Evolutionary conservation across 2,888 invertebrate species (phyloP), one percentile per base, ranked within the genome.

Genomic region (Meliscaeva auricollis): DNA sequence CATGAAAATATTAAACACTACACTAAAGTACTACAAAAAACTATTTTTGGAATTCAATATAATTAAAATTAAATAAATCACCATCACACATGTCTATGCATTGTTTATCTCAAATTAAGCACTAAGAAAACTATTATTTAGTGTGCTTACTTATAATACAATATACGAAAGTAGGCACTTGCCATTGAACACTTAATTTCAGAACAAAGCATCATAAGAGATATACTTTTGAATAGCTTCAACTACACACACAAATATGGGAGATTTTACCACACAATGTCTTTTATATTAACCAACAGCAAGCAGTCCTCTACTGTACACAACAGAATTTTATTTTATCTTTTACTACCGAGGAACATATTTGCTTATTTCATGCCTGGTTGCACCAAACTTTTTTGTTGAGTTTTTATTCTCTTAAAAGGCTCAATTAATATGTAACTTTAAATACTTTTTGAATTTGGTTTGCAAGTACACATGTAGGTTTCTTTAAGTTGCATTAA

Each of bases 101-200:
- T 30, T 56, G 75, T 76, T 76, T 76, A 77, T 76, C 76, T 60
- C 62, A 80, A 72, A 64, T 58, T 30, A 3, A 54, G 11, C 50
- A 77, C 15, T 32, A 26, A 26, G 4, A 66, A 50, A 52, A n/a
- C 38, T 52, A 22, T 46, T 48, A 72, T 46, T 58, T 38, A 48
- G 35, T 32, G n/a, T 17, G 2, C 3, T 26, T 56, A n/a, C 41
- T 9, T 35, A 50, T 30, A 75, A 46, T 48, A 13, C 41, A 73
- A 22, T 22, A 20, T 56, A 56, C 32, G 26, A 26, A 26, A 26
- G 4, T 26, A 26, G 26, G 26, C 26, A 26, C 4, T 20, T 20
- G n/a, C 38, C 15, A 50, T 30, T 6, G 64, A 26, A 54, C 30
- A 41, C 50, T 50, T 1, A 15, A 66, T 30, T 54, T 22, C 58